A percentile compares a stretch with the other conserved stretches of the same genome.
Evolutionary conservation across 2,797 vertebrate genomes (phyloP).

Genomic region (Myripristis jacobus): DNA sequence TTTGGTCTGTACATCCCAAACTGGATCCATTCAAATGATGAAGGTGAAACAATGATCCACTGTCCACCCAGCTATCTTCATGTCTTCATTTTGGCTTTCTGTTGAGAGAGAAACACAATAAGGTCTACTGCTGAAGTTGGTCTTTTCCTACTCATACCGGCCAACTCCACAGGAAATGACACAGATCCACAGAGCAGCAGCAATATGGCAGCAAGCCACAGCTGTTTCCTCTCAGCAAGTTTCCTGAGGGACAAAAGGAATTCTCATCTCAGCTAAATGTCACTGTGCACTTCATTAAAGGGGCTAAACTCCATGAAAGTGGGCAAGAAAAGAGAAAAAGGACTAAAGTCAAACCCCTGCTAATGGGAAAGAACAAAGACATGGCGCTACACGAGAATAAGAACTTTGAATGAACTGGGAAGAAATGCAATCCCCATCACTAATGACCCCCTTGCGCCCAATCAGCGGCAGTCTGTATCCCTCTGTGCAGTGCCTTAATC

Average conservation of each 20-base stretch:
- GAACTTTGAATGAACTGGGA: slow-evolving; percentile 66
- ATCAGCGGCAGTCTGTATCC: slow-evolving; percentile 67
- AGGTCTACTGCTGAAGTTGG: slow-evolving; percentile 51
- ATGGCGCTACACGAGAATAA: slow-evolving; percentile 47
- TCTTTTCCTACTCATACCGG: slow-evolving; percentile 57
- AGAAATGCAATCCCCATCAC: slow-evolving; percentile 71
- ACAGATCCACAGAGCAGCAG: slow-evolving; percentile 80
- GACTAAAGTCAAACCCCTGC: slow-evolving; percentile 64
- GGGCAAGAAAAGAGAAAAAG: slow-evolving; percentile 45
- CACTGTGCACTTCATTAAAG: slow-evolving; percentile 63
- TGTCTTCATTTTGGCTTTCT: slow-evolving; percentile 77
- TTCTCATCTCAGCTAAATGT: slow-evolving; percentile 76
- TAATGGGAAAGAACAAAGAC: slow-evolving; percentile 71
- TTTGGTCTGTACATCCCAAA: slow-evolving; percentile 25
- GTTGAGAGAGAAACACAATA: slow-evolving; percentile 70
- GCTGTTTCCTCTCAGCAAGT: slow-evolving; percentile 83
- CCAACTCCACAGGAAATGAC: slow-evolving; percentile 84
- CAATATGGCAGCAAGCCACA: slow-evolving; percentile 79
- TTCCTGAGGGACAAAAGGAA: slow-evolving; percentile 83
- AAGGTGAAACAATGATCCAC: slow-evolving; percentile 36
- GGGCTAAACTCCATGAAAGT: slow-evolving; percentile 74
- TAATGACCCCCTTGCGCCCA: slow-evolving; percentile 72
- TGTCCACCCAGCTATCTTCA: slow-evolving; percentile 50
- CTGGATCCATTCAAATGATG: slow-evolving; percentile 30
- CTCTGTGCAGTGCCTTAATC: slow-evolving; percentile 73